Evolutionary conservation across 2,113 vertebrate species (phyloP).

Genomic region (Cichladusa arquata): DNA sequence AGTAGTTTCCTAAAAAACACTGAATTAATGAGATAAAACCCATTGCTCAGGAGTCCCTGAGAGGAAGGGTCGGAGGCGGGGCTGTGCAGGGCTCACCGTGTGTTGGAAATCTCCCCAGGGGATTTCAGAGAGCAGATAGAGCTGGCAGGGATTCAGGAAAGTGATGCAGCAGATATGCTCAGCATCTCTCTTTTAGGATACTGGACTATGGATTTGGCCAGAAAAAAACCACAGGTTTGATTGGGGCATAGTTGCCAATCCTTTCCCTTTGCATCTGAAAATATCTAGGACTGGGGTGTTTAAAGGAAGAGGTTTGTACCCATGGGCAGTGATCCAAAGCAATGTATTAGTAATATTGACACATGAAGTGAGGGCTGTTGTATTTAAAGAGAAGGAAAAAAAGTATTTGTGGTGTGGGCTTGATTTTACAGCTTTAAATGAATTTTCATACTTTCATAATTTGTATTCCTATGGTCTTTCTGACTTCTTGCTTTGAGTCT

Average conservation of each 20-base stretch:
- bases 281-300: not conserved
- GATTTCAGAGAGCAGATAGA: not conserved
- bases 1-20: constrained; percentile 34
- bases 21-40: constrained; percentile 45
- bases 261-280: not conserved
- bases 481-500: not conserved
- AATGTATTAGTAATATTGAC: not conserved
- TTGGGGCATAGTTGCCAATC: accelerated
- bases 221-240: not conserved
- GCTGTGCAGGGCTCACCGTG: not conserved
- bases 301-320: not conserved
- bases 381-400: not conserved
- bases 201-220: not conserved
- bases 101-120: not conserved
- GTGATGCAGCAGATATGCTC: not conserved
- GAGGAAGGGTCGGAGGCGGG: not conserved
- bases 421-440: not conserved
- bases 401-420: not conserved
- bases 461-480: not conserved
- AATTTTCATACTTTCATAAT: not conserved
- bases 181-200: not conserved
- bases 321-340: accelerated
- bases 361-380: not conserved
- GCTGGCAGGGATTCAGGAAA: not conserved
- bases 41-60: constrained; percentile 17